A percentile compares a stretch with the other conserved stretches of the same genome.
Conservation (phyloP, 2,888 invertebrate genomes). For the Blera fallax region DNA sequence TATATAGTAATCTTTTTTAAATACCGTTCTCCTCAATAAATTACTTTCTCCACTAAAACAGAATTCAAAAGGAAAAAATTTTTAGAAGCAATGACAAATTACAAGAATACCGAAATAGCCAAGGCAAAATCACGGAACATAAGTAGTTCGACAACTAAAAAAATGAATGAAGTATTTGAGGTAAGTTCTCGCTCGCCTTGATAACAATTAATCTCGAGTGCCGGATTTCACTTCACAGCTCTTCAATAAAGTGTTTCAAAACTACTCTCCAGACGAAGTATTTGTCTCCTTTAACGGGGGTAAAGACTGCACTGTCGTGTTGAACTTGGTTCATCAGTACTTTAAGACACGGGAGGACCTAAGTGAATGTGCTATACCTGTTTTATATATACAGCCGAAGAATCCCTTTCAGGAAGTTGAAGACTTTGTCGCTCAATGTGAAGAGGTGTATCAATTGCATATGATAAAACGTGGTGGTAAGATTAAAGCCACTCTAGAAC, state of each 20-base stretch:
- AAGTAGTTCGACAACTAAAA: not conserved
- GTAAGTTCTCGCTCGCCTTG: conserved; percentile 11
- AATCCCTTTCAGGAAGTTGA: conserved; percentile 94
- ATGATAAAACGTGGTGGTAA: conserved; percentile 86
- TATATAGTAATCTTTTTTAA: not conserved
- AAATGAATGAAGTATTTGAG: conserved; percentile 32
- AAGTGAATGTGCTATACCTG: conserved; percentile 78
- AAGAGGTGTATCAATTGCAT: conserved; percentile 88
- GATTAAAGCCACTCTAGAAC: conserved; percentile 87
- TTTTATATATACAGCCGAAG: conserved; percentile 91
- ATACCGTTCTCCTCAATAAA: not conserved
- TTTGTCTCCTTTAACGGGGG: conserved; percentile 98
- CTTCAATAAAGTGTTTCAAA: conserved; percentile 84
- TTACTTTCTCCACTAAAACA: not conserved
- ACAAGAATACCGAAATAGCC: not conserved
- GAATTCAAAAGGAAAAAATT: not conserved
- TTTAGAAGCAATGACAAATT: conserved; percentile 48
- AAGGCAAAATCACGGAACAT: conserved; percentile 11
- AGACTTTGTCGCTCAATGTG: conserved; percentile 89
- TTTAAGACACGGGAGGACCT: conserved; percentile 79
- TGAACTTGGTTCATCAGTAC: conserved; percentile 85
- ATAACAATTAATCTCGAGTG: conserved; percentile 3
- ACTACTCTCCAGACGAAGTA: conserved; percentile 88
- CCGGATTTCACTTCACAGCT: conserved; percentile 82
- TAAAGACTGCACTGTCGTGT: conserved; percentile 97